Conservation (phyloP, 1,140 invertebrate genomes). For the Rhopalosiphum maidis region DNA sequence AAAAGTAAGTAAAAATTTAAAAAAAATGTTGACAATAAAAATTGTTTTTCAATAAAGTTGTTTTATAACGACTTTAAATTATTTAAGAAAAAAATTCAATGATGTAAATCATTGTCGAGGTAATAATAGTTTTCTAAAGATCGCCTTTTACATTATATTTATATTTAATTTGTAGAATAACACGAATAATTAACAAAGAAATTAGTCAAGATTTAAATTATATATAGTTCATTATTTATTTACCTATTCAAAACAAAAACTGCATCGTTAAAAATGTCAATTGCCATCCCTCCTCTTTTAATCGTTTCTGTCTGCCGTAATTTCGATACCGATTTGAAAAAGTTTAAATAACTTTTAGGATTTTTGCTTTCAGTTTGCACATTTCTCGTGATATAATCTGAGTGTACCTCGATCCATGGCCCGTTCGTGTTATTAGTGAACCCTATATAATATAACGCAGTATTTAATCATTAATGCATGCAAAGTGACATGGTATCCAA, state of each 20-base stretch:
- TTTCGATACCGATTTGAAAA: constrained; percentile 65
- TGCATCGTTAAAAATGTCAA: constrained; percentile 58
- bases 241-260: constrained; percentile 25
- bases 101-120: no score
- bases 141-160: no score
- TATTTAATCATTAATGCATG: not conserved
- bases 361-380: constrained; percentile 61
- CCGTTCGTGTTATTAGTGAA: constrained; percentile 66
- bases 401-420: constrained; percentile 73
- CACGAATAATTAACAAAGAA: no score
- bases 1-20: no score
- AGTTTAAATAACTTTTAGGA: constrained; percentile 64
- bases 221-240: not conserved
- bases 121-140: no score
- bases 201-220: no score
- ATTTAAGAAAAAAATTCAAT: no score
- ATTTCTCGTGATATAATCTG: constrained; percentile 66
- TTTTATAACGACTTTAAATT: no score
- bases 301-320: constrained; percentile 63
- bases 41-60: no score
- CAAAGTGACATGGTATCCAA: not conserved
- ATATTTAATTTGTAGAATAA: no score
- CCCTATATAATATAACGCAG: constrained; percentile 63
- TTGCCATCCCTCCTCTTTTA: constrained; percentile 61
- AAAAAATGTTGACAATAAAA: no score